Percentiles rank a stretch among this genome's conserved stretches.
phyloP scores from a whole-genome alignment of 2,113 vertebrate species.

The Archocentrus centrarchus region DNA sequence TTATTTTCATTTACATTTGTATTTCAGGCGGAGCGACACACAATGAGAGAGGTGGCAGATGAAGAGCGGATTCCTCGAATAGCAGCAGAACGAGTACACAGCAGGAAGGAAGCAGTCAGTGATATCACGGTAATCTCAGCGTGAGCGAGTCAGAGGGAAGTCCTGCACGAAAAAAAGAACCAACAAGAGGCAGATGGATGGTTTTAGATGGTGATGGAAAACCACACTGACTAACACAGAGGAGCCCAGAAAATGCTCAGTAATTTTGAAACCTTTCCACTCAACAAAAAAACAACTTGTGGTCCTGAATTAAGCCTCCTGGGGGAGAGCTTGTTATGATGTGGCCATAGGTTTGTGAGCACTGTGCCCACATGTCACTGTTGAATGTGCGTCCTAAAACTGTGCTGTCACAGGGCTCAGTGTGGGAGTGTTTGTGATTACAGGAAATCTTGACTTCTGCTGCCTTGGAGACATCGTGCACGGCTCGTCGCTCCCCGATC shows the following conservation, averaged over 20 bases:
- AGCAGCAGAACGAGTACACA: slow-evolving; percentile 5
- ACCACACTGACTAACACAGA: not conserved
- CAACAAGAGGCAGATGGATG: not conserved
- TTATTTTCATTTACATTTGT: slow-evolving; percentile 60
- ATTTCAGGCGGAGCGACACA: slow-evolving; percentile 22
- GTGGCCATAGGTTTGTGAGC: not conserved
- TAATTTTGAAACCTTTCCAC: not conserved
- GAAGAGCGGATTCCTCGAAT: slow-evolving; percentile 30
- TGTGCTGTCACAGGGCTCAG: too few species aligned
- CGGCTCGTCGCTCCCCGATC: too few species aligned
- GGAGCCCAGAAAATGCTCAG: not conserved
- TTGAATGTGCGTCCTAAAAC: too few species aligned
- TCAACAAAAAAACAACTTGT: not conserved
- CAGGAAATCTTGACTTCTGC: too few species aligned
- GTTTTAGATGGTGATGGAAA: not conserved
- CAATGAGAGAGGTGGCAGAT: slow-evolving; percentile 17
- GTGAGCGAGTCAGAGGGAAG: slow-evolving; percentile 18
- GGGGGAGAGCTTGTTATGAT: too few species aligned
- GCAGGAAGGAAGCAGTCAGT: slow-evolving; percentile 35
- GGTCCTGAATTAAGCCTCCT: not conserved
- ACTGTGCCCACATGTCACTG: too few species aligned
- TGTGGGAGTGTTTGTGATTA: not conserved
- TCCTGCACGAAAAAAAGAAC: not conserved
- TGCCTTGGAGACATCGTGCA: too few species aligned
- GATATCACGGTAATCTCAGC: slow-evolving; percentile 28